Percentiles rank a stretch among this genome's conserved stretches.
These are phyloP conservation scores for Neosilurus hyrtlii DNA, from an alignment of 2,797 vertebrate species.

Conservation along the genomic window DNA sequence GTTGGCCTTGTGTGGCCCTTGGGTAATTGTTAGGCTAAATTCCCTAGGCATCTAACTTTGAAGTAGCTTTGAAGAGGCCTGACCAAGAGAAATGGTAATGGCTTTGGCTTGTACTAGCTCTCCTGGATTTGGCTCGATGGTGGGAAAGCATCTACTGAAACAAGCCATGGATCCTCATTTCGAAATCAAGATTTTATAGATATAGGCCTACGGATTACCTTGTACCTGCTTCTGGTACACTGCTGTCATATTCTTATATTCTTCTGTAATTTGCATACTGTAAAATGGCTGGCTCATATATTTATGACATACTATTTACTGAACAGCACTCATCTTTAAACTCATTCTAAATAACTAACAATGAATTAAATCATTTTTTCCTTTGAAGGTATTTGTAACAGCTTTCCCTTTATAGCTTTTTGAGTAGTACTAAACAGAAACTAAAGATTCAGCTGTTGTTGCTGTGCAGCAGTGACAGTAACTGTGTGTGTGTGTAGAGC, in stretches of 20 bases:
- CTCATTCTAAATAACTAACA: not conserved
- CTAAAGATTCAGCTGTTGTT: conserved; percentile 12
- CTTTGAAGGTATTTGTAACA: not conserved
- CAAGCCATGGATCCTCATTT: not conserved
- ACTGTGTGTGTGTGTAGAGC: conserved; percentile 72
- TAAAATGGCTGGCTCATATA: not conserved
- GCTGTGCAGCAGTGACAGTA: not conserved
- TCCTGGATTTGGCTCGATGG: no score
- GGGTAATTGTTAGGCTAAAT: no score
- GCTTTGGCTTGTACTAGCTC: no score
- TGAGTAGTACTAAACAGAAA: not conserved
- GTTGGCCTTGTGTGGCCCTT: no score
- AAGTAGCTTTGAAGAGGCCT: no score
- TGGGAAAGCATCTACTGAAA: no score
- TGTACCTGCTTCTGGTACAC: not conserved
- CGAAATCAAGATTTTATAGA: not conserved
- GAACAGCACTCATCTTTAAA: not conserved
- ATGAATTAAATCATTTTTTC: not conserved
- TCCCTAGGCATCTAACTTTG: no score
- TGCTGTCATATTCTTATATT: not conserved
- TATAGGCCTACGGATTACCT: not conserved
- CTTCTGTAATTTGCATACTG: not conserved
- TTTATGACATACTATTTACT: not conserved
- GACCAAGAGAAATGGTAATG: no score
- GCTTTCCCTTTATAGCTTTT: not conserved